phyloP scores from a whole-genome alignment of 64 coral and sea anemone species.

The Hydrozoanthus tunicans region DNA sequence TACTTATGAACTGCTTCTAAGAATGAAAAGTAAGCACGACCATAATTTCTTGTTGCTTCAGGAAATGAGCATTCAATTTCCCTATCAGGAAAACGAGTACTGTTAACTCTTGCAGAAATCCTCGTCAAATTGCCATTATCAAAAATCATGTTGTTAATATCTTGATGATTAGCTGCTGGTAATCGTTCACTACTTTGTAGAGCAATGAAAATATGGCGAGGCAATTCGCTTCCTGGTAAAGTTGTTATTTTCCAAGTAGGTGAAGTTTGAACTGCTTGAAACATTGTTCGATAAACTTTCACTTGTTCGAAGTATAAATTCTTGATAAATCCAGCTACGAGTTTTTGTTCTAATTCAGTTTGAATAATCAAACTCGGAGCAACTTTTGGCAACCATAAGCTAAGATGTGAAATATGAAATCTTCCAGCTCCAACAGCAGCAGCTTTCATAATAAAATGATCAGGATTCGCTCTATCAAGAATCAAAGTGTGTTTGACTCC shows the following conservation, averaged over 20 bases:
- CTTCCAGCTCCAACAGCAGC: neutral
- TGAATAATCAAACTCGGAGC: neutral
- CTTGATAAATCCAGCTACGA: neutral
- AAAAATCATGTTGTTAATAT: neutral
- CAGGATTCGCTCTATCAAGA: neutral
- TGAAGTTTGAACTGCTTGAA: neutral
- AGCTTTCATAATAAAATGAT: slow-evolving; percentile 5
- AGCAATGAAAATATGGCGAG: neutral
- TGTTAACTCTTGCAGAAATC: neutral
- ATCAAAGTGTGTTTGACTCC: slow-evolving; percentile 23
- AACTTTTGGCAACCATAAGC: neutral
- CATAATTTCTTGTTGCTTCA: too few species aligned
- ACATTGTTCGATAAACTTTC: neutral
- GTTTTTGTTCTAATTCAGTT: neutral
- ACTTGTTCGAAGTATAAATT: slow-evolving; percentile 6
- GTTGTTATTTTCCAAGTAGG: neutral
- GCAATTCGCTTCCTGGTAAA: neutral
- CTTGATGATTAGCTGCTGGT: neutral
- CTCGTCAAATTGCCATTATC: neutral
- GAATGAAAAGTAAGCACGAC: too few species aligned
- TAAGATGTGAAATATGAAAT: neutral
- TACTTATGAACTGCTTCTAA: too few species aligned
- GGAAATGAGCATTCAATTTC: neutral
- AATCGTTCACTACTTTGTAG: neutral
- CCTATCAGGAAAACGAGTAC: neutral